Base-by-base conservation (phyloP, 2,888 invertebrate species). In the Epirrhoe alternata region DNA sequence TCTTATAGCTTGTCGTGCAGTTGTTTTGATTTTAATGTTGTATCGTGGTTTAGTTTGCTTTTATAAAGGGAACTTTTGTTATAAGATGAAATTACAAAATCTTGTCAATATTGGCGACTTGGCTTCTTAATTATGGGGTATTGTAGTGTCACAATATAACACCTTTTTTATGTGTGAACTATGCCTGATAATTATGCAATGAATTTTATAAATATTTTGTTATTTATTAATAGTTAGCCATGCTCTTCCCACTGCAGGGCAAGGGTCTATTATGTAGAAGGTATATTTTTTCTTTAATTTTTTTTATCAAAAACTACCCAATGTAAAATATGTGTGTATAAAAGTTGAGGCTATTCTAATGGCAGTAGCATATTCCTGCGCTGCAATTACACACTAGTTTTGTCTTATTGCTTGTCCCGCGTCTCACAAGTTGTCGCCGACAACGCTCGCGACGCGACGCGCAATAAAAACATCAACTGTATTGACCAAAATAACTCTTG, bases 401-500 rank as follows among this genome's bases (percentile, higher is more conserved):
- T 45, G 86, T 88, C 90, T 89, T 89, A 88, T 90, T 90, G 87
- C 86, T 87, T 87, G 87, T 89, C 87, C 84, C 80, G 83, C 77
- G 77, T 76, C 78, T 81, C 78, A 72, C 82, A 80, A 83, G 82
- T 82, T 82, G 82, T 77, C 83, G 80, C 77, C 83, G 84, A 74
- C 24, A 24, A 24, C 80, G 81, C 71, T 79, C 77, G 83, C 83
- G 86, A 83, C 89, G 90, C 89, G 89, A 81, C 85, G 84, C 86
- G 87, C 92, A 92, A 92, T 92, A 93, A 93, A 93, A 92, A 90
- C 93, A 92, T 91, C 93, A 89, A 87, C 90, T 85, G 85, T 87
- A 87, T 89, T 87, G 86, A 92, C 93, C 88, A 88, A 92, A 93
- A 93, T 93, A 93, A 90, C 93, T 93, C 91, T 92, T 93, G 93